Evolutionary conservation across 2,888 invertebrate genomes (phyloP).

Genomic region (Eucera pruinosa): DNA sequence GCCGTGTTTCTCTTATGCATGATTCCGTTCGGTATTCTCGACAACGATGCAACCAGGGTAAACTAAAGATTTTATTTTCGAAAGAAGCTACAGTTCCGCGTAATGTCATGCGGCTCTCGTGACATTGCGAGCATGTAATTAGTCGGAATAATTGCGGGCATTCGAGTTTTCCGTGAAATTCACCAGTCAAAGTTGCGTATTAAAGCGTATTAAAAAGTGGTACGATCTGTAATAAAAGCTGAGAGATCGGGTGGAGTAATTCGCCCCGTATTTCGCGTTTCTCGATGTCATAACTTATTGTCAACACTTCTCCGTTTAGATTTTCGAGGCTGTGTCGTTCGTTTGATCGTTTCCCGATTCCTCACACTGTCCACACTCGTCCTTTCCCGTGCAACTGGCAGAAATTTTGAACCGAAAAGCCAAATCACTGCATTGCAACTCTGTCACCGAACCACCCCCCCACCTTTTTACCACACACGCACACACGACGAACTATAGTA

Average conservation of each 20-base stretch:
- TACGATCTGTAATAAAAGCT: conserved; percentile 27
- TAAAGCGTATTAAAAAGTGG: conserved; percentile 39
- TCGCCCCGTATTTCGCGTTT: conserved; percentile 39
- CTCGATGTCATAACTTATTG: conserved; percentile 47
- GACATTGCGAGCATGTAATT: background rate
- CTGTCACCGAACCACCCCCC: conserved; percentile 55
- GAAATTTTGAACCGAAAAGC: conserved; percentile 69
- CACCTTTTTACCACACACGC: conserved; percentile 19
- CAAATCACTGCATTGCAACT: conserved; percentile 77
- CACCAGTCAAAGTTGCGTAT: background rate
- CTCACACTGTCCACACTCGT: conserved; percentile 17
- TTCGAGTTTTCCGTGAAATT: conserved; percentile 13
- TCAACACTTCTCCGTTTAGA: conserved; percentile 32
- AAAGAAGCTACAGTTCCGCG: conserved; percentile 2
- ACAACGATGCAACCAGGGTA: background rate
- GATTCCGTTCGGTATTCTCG: conserved; percentile 12
- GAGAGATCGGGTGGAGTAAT: conserved; percentile 43
- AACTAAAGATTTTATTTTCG: background rate
- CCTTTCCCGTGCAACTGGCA: conserved; percentile 38
- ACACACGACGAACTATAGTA: conserved; percentile 52
- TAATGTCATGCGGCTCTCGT: conserved; percentile 7
- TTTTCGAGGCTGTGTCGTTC: conserved; percentile 35
- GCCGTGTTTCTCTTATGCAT: conserved; percentile 19
- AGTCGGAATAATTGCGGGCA: background rate
- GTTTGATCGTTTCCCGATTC: background rate